Evolutionary conservation across 2,113 vertebrate genomes (phyloP), one percentile per base, ranked within the genome.

Genomic region (Nerophis lumbriciformis): DNA sequence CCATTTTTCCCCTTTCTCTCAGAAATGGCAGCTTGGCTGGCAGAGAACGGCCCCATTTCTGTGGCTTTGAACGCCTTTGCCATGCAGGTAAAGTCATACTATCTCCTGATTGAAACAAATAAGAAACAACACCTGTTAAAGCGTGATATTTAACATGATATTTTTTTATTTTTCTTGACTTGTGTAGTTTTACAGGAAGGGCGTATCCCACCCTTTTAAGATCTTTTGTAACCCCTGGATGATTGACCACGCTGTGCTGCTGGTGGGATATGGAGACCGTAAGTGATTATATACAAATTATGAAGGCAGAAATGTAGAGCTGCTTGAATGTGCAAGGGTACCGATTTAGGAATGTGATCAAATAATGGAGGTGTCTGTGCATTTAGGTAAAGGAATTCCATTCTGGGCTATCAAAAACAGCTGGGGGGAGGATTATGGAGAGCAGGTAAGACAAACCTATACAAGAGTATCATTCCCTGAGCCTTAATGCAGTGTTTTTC

Each of bases 331-430:
- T 28, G 28, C 28, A 45, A 45, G 42, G 42, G 10, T 42, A 42
- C 2, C 42, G 1, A 45, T 11, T 45, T 4, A 45, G 39, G 39
- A 7, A 9, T 42, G 8, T 42, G 39, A 42, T 42, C 7, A 42
- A 42, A 47, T 45, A 21, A 57, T 57, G 7, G 38, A 8, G 37
- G 45, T 49, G 36, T 51, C 6, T 79, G 7, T 78, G n/a, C 57
- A 50, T 49, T 19, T 76, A 95, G 94, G 92, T 69, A 90, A 91
- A 12, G 84, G 69, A 0, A 21, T 74, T 35, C 94, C 94, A 10
- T 96, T 92, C 84, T 96, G 94, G 94, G 92, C 94, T 70, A 95
- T 96, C 79, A 96, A 96, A 84, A 96, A 96, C 89, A 96, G 94
- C 85, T 96, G 94, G 94, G 94, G 94, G 38, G 80, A 84, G 52